These are phyloP conservation scores for Venusia cambrica DNA, from an alignment of 2,888 invertebrate species.

Conservation along the genomic window DNA sequence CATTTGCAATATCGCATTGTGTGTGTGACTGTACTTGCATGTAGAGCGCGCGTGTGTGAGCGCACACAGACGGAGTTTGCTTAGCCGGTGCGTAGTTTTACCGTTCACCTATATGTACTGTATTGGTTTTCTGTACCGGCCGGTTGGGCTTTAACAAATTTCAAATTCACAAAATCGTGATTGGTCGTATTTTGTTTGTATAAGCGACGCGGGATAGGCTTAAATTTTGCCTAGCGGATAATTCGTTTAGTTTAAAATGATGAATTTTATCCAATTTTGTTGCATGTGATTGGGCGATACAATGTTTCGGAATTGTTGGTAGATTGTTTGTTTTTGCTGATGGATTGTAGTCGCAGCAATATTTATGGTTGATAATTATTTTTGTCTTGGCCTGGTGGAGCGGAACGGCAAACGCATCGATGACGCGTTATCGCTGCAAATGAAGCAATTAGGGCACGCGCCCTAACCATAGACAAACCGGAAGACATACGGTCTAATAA, in stretches of 20 bases:
- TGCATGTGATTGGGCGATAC: slow-evolving; percentile 50
- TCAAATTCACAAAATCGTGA: slow-evolving; percentile 80
- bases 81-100: slow-evolving; percentile 77
- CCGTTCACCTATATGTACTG: slow-evolving; percentile 52
- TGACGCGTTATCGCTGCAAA: slow-evolving; percentile 65
- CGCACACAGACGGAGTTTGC: slow-evolving; percentile 60
- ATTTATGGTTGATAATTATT: slow-evolving; percentile 22
- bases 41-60: slow-evolving; percentile 38
- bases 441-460: slow-evolving; percentile 78
- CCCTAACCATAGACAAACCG: slow-evolving; percentile 58
- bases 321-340: slow-evolving; percentile 37
- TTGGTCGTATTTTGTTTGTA: slow-evolving; percentile 78
- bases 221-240: slow-evolving; percentile 62
- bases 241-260: slow-evolving; percentile 73
- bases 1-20: slow-evolving; percentile 78
- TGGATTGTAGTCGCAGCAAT: slow-evolving; percentile 31
- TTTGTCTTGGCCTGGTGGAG: slow-evolving; percentile 32
- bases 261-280: slow-evolving; percentile 67
- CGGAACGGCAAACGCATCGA: slow-evolving; percentile 52
- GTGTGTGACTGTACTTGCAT: slow-evolving; percentile 61
- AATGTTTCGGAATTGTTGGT: slow-evolving; percentile 38
- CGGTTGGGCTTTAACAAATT: slow-evolving; percentile 74
- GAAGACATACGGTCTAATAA: slow-evolving; percentile 77
- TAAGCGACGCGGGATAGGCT: slow-evolving; percentile 61
- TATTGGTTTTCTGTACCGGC: slow-evolving; percentile 77